Base-by-base conservation (phyloP, 2,797 vertebrate genomes). In the Anas flavirostris region DNA sequence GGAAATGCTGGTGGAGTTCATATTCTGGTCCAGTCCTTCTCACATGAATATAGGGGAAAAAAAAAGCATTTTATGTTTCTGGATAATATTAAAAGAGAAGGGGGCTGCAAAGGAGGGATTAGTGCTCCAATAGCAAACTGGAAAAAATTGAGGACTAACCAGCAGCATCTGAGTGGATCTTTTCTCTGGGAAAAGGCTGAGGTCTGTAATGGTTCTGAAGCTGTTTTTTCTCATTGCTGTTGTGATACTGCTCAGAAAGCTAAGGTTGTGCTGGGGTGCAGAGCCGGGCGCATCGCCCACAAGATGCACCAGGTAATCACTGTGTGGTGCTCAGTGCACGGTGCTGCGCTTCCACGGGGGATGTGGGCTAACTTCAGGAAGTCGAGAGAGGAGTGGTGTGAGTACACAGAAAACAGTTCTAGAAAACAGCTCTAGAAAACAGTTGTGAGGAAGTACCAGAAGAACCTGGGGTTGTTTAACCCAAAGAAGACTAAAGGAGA, bases 111-210 rank as follows among this genome's bases (percentile, higher is more conserved):
- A 79, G 63, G 78, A 88, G 70, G 75, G 78, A 88, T 93, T 94
- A 93, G 46, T 2, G 3, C 90, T 94, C 70, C 55, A 72, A 78
- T 67, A 66, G 41, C 0, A 0, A 94, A 78, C 73, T 68, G 66
- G 46, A 89, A 86, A 81, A 68, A 86, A 86, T 58, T 81, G 69
- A 66, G 58, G 70, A 82, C 80, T 90, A 75, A 93, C 93, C 69
- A 81, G 62, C 77, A 84, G 63, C 86, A 69, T 84, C 93, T 95
- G 92, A 92, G 66, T 41, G 1, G 2, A 0, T 79, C 43, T 84
- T 84, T 86, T 82, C 55, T 79, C 52, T 86, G 86, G 55, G 92
- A 86, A 86, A 82, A 82, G 31, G 37, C 58, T 67, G 77, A 84
- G 37, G 50, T 26, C 50, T 91, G 44, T 73, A 59, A n/a, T 37